Evolutionary conservation across 2,797 vertebrate species (phyloP).

Genomic region (Ctenopoma kingsleyae): DNA sequence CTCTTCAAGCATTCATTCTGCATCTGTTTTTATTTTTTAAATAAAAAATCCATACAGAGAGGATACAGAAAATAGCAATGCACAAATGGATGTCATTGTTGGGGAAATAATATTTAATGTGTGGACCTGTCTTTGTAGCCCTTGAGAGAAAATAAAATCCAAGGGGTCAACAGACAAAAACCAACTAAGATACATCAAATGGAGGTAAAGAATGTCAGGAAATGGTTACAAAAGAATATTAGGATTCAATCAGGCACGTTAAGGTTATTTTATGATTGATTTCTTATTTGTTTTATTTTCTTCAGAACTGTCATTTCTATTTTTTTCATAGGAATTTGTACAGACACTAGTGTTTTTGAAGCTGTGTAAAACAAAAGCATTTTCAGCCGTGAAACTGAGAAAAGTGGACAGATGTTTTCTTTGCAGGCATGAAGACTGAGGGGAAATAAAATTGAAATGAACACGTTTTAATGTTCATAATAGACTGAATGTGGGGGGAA

Average conservation of each 20-base stretch:
- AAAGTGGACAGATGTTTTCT: slow-evolving; percentile 61
- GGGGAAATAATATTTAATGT: slow-evolving; percentile 55
- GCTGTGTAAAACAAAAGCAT: slow-evolving; percentile 68
- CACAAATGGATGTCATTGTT: slow-evolving; percentile 69
- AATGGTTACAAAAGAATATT: slow-evolving; percentile 45
- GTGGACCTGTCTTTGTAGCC: slow-evolving; percentile 53
- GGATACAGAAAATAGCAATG: slow-evolving; percentile 49
- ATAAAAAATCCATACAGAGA: slow-evolving; percentile 24
- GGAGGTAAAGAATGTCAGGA: slow-evolving; percentile 19
- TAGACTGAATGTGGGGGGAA: slow-evolving; percentile 57
- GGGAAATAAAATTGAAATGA: slow-evolving; percentile 77
- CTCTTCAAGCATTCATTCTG: slow-evolving; percentile 58
- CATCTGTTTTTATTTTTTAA: slow-evolving; percentile 51
- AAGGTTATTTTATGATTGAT: slow-evolving; percentile 59
- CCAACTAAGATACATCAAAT: slow-evolving; percentile 37
- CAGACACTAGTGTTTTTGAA: slow-evolving; percentile 77
- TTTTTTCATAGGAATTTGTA: slow-evolving; percentile 81
- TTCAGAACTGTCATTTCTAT: slow-evolving; percentile 72
- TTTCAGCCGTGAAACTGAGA: slow-evolving; percentile 61
- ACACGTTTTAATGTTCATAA: slow-evolving; percentile 87
- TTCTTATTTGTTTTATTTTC: slow-evolving; percentile 58
- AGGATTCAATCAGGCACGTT: slow-evolving; percentile 54
- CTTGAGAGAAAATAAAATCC: slow-evolving; percentile 43
- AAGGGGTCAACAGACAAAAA: slow-evolving; percentile 50
- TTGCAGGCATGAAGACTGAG: slow-evolving; percentile 73